Conservation (phyloP, 35 echinoderm and acorn worm genomes). For the Holothuria glaberrima region DNA sequence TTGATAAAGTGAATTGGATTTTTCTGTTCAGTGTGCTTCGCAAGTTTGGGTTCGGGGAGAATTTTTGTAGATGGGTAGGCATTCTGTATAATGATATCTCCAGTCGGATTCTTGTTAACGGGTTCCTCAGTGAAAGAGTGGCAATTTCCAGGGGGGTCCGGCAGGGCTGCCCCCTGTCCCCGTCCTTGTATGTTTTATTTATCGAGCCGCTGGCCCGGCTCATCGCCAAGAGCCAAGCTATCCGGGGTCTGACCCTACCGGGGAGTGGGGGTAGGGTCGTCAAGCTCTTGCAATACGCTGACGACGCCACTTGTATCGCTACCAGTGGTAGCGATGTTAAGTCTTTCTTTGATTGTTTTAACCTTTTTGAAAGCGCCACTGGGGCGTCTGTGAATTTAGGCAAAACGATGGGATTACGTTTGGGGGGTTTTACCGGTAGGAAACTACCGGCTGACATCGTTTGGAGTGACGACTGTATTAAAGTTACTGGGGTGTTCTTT, state of each 20-base stretch:
- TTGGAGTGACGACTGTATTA: neutral
- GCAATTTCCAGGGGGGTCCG: conserved; percentile 34
- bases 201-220: conserved; percentile 27
- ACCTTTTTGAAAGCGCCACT: conserved; percentile 3
- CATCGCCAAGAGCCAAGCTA: neutral
- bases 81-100: neutral
- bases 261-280: no score
- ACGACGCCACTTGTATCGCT: no score
- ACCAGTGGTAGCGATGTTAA: neutral
- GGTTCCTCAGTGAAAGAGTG: no score
- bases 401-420: neutral
- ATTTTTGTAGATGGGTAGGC: neutral
- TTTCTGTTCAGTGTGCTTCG: neutral
- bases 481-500: neutral
- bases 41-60: neutral
- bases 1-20: neutral
- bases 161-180: conserved; percentile 63
- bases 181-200: conserved; percentile 56
- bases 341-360: neutral
- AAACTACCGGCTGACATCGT: neutral
- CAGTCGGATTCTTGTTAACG: neutral
- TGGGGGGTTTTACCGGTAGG: neutral
- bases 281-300: no score
- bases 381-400: neutral
- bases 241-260: conserved; percentile 29